Evolutionary conservation across 2,888 invertebrate genomes (phyloP), one percentile per base, ranked within the genome.

Genomic region (Phaedon cochleariae): DNA sequence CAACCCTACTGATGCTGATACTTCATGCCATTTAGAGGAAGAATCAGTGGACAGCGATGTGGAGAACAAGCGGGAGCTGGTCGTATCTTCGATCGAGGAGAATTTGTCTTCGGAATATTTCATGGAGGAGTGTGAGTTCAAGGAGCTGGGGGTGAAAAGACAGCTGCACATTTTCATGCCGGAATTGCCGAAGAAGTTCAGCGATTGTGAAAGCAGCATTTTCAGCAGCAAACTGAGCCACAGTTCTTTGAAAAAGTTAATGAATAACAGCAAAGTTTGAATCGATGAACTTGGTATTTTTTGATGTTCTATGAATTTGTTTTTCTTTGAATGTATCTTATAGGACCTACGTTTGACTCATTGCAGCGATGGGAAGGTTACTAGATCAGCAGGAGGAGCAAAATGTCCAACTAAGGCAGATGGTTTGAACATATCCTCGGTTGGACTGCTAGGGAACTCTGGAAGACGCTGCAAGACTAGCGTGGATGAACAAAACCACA

Each of bases 81-180:
- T 62, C n/a, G 57, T 75, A 3, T 74, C 74, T n/a, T 76, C 74
- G 6, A 31, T 71, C 1, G 73, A 76, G n/a, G 70, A 74, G 10
- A 65, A 58, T 65, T 22, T 63, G 1, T 51, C 54, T 3, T 59
- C 34, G 7, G 63, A 74, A 22, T 51, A 55, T 31, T 53, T 68
- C 17, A 54, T 54, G 26, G 54, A 68, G 22, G 53, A 62, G 37
- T 64, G 53, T 0, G 54, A 57, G 10, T 15, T 18, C 2, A 63
- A 31, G 49, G 63, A n/a, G 31, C 64, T 12, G 5, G 68, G 67
- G 3, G 65, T 68, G 6, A 77, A 89, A 75, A 86, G 89, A 70
- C 92, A 93, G 77, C 84, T 92, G 31, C 92, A 92, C 78, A 92
- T 92, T 67, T 92, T 92, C 76, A 90, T 92, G 86, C 92, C 92